A percentile compares a stretch with the other conserved stretches of the same genome.
These are phyloP conservation scores for Epistrophella euchroma DNA, from an alignment of 2,888 invertebrate genomes.

Conservation along the genomic window DNA sequence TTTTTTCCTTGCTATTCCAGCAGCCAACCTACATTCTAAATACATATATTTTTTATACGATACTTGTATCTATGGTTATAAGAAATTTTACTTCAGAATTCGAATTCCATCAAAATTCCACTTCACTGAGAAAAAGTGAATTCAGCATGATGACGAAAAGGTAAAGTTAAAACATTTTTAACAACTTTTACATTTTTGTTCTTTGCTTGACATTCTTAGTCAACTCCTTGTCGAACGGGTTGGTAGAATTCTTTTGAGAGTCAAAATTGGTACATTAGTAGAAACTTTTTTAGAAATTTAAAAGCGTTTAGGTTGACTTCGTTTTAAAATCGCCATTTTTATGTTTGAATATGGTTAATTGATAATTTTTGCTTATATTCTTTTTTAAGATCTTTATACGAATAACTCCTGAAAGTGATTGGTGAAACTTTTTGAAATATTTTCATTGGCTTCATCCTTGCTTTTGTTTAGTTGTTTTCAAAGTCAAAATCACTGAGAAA, in stretches of 20 bases:
- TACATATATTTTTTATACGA: background rate
- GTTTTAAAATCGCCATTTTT: background rate
- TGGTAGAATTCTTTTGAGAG: constrained; percentile 10
- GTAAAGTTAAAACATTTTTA: constrained; percentile 42
- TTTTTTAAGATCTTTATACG: no score
- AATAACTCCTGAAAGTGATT: no score
- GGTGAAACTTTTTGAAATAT: no score
- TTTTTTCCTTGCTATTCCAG: background rate
- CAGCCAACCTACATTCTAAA: background rate
- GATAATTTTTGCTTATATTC: background rate
- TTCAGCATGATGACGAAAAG: constrained; percentile 35
- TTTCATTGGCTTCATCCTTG: no score
- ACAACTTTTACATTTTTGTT: constrained; percentile 23
- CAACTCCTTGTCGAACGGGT: background rate
- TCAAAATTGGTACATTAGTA: constrained; percentile 5
- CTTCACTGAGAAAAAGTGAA: constrained; percentile 42
- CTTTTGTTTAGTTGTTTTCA: no score
- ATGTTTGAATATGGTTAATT: background rate
- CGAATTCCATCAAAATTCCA: constrained; percentile 46
- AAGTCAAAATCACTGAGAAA: no score
- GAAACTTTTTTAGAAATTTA: background rate
- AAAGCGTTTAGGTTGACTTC: background rate
- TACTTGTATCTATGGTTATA: constrained; percentile 7
- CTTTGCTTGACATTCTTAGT: constrained; percentile 35
- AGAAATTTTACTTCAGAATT: constrained; percentile 29